Base-by-base conservation (phyloP, 2,797 vertebrate genomes). In the Myripristis jacobus region DNA sequence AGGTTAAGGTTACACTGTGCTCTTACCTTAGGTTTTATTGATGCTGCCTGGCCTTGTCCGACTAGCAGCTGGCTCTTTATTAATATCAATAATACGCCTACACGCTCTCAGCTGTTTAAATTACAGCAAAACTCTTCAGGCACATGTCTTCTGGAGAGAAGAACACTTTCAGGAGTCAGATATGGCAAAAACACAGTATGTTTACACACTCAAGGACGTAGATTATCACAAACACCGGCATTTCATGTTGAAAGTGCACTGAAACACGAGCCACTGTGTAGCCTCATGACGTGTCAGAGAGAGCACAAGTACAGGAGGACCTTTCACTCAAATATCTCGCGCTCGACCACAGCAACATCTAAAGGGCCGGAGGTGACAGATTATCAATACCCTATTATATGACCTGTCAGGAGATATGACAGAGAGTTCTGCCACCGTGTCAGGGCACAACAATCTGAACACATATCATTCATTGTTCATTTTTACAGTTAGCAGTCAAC, bases 351-450 rank as follows among this genome's bases (percentile, higher is more conserved):
- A 75, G 77, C 67, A 60, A 79, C 73, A 73, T 80, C 81, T 75
- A 76, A 87, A 82, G 78, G 22, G 76, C 65, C 34, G 0, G 21
- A 44, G 74, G 77, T 65, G 90, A 87, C 90, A 89, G 74, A 72
- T 89, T 81, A 85, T 92, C 88, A 88, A 88, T 90, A 84, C 36
- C n/a, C 80, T 80, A 84, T 91, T 87, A 89, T 83, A 83, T 66
- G 81, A 80, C 53, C 63, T 84, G 89, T 87, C 87, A 82, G 72
- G 27, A 24, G 63, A 67, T 52, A 52, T 82, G 87, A 88, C 75
- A 50, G 79, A 88, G 74, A 66, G 47, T 63, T 55, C 18, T 18
- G 80, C 56, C 79, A 56, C 58, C 60, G 3, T 38, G 73, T 85
- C 75, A 73, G 58, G 73, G 78, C 63, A 56, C 71, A 75, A 60